Evolutionary conservation across 2,797 vertebrate genomes (phyloP), one percentile per base, ranked within the genome.

Genomic region (Sebastolobus alascanus): DNA sequence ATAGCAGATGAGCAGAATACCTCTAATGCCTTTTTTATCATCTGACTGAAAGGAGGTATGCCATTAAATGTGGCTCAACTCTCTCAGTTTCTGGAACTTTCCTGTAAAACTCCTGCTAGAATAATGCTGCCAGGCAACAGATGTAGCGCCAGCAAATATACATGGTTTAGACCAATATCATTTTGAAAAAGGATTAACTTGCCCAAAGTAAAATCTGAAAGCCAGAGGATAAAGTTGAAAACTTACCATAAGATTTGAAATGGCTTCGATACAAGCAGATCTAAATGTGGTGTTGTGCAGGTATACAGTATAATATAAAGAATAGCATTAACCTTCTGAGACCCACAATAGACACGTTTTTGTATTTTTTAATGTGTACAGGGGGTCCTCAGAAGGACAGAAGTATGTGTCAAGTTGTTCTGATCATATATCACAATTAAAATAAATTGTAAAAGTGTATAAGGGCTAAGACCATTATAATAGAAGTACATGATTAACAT

Each of bases 1-100:
- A 90, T 59, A 70, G 77, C 56, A 61, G 71, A 84, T 68, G 82
- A 86, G 70, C 77, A 84, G 85, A 87, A 83, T 66, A 77, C 67
- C 67, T 84, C 75, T 80, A 72, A 64, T 83, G 71, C 55, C 55
- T 90, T 85, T 60, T 90, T 85, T 60, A 84, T 80, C 54, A 78
- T 84, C 60, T 27, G 27, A 83, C 81, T 84, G 29, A 63, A 73
- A 79, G 60, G 60, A 75, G 52, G 80, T 33, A 22, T 20, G 25
- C 33, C 63, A 82, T 87, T 76, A 80, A 70, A 81, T 67, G 46
- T 22, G 20, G 74, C 68, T 87, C 71, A 64, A 16, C 67, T 31
- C 25, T 74, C 43, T 46, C 54, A 16, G 20, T 81, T 77, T 84
- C 40, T 74, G 4, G n/a, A 72, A 56, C 60, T 68, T 27, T 4